Evolutionary conservation across 2,888 invertebrate genomes (phyloP), one percentile per base, ranked within the genome.

Genomic region (Caenorhabditis afra): DNA sequence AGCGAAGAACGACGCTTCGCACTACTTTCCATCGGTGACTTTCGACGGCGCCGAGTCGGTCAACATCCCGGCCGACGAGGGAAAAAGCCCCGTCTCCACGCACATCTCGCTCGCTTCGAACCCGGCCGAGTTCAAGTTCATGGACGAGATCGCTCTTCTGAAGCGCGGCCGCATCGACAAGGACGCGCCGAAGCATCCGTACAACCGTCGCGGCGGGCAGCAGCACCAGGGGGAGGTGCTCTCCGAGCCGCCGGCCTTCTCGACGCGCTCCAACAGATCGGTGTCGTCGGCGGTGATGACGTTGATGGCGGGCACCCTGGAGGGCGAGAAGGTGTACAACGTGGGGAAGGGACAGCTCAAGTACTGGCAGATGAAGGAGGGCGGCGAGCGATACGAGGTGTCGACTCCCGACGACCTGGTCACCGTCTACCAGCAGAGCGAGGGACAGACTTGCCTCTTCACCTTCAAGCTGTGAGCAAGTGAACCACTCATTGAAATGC

Each of bases 121-220:
- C 61, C 77, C 77, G 8, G 18, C 14, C 1, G 71, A 66, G 0
- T 59, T 78, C 58, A 68, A 73, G 47, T 79, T 55, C 45, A 47
- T 79, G 62, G 78, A 79, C 45, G 78, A 79, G 29, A 79, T 79
- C 52, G 78, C 78, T 16, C 58, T 73, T 41, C 62, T 79, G 47
- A 79, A 79, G 62, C 61, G 73, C 16, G 67, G 73, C 10, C 53
- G 39, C 39, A 79, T 79, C 41, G 62, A 66, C 37, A 66, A 57
- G 18, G 73, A 73, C 22, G 73, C 78, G 37, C 78, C 78, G 18
- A 79, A 68, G 16, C 71, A 79, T 53, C 73, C 78, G 18, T 79
- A 79, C 58, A 62, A 71, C 37, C 70, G 77, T 62, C 62, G 45
- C 16, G 59, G 59, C 18, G 10, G 5, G 12, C 59, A 41, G 23